Evolutionary conservation across 2,113 vertebrate species (phyloP), one percentile per base, ranked within the genome.

Genomic region (Sigmodon hispidus): DNA sequence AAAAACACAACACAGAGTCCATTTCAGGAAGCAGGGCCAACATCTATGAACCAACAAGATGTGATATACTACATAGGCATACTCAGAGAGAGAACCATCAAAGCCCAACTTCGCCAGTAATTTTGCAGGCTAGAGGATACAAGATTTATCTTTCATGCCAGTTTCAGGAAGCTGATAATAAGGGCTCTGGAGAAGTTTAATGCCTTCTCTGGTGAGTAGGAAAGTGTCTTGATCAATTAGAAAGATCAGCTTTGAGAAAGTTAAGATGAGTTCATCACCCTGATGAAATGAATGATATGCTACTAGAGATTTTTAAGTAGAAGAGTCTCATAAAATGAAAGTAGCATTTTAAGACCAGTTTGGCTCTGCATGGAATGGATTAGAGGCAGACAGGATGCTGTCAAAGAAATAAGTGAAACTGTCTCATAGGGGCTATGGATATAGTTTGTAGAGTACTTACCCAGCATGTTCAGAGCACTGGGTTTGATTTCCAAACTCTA

Each of bases 331-430:
- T 26, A 52, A 36, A 79, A 85, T 57, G 36, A 85, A 90, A 79
- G 65, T 59, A 65, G 13, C 83, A 4, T 90, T 84, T 93, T 63
- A 95, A 90, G 8, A 85, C 93, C 40, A 84, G 91, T 72, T 93
- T 90, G 52, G 29, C 36, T 95, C 45, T 72, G 12, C 34, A 80
- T 3, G 50, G 77, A 90, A 80, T 9, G 10, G 52, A 85, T 80
- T 87, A 81, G 65, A 94, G 55, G 50, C 81, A 70, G 36, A 94
- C 8, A 69, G 26, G 48, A 77, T 94, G 17, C 89, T 94, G 93
- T 90, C 48, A 59, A 65, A 96, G 63, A 93, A 87, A 90, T 31
- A 90, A 94, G 24, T 77, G 63, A 21, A 87, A 72, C 57, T 29
- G 34, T 96, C 72, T 61, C n/a, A 2, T 22, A 43, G 26, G 52